Evolutionary conservation across 1,140 invertebrate genomes (phyloP), one percentile per base, ranked within the genome.

Genomic region (Drosophila pandora): DNA sequence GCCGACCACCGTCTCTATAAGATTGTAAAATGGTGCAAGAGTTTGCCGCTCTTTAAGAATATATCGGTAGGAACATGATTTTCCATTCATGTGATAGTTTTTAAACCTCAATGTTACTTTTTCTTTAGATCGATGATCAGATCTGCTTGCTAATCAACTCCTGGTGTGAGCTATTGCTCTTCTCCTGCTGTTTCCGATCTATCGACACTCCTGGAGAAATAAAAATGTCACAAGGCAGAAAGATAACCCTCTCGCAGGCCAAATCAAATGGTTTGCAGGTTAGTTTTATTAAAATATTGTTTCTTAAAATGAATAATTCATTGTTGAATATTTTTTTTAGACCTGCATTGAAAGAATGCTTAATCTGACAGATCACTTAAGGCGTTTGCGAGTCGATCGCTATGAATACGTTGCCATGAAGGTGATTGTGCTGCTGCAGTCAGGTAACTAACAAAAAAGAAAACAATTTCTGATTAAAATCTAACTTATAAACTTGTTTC

Each of bases 11-110:
- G 98, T 34, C 94, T 99, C 1, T 99, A 99, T 91, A 98, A 99
- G 93, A 98, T 99, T 76, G 98, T 99, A 56, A 98, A 98, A 90
- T 99, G 98, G 98, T 99, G 98, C 93, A 97, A 99, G 92, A 98
- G 97, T 92, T 93, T 99, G 90, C 98, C 98, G 9, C 94, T 99
- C 3, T 99, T 99, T 92, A 97, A 98, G 91, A 97, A 98, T 92
- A 99, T 99, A 82, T 96, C 97, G 67, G 96, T 97, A 77, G 93
- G 94, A 21, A 2, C 4, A 8, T 93, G 56, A 28, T 28, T 28
- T 6, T 1, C 5, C 7, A 6, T 6, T 25, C 0, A 2, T 25
- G 0, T 25, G 23, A 25, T 4, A 4, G 23, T 3, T 25, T 25
- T 25, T 3, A 25, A 5, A 25, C 3, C 23, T 25, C 5, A 5